Evolutionary conservation across 1,140 invertebrate genomes (phyloP), one percentile per base, ranked within the genome.

Genomic region (Phocides pigmalion): DNA sequence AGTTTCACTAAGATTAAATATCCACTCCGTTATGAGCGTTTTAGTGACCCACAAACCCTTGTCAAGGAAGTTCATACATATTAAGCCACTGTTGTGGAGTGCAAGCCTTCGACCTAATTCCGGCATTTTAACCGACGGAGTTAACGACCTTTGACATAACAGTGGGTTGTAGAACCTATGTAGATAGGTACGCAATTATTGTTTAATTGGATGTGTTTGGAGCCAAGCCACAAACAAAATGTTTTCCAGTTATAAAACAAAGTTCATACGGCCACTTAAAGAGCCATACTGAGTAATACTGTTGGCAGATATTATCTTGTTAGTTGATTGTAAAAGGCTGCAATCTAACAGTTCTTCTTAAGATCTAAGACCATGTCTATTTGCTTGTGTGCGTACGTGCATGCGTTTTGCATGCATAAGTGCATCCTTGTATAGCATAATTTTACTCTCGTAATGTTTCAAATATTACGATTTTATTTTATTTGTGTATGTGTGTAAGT

Each of bases 61-160:
- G 69, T 76, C 74, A 79, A 65, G 64, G 66, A 74, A 74, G 46
- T 74, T 70, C 44, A 11, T 64, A 58, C 63, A 68, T 71, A 78
- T 70, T 70, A 75, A 75, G 67, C 72, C 54, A 70, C 61, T 72
- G 67, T 70, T 42, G 42, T 49, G 39, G 39, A 70, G 37, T 72
- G 67, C 72, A 72, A 46, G 54, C 41, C 62, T 68, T 58, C 66
- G 76, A 69, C 76, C 73, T 67, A 70, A 65, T 76, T 76, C 41
- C 28, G 41, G 28, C 39, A 61, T 73, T 73, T 73, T 76, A 70
- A 41, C 62, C 32, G 41, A 49, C 17, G 54, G 65, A 68, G 59
- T 53, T 66, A 70, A 76, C 62, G 46, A 46, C 66, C 70, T 69
- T 65, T 67, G 64, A 72, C 63, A 70, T 61, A 54, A 50, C 62